Evolutionary conservation across 1,140 invertebrate species (phyloP).

Genomic region (Cryptotermes secundus): DNA sequence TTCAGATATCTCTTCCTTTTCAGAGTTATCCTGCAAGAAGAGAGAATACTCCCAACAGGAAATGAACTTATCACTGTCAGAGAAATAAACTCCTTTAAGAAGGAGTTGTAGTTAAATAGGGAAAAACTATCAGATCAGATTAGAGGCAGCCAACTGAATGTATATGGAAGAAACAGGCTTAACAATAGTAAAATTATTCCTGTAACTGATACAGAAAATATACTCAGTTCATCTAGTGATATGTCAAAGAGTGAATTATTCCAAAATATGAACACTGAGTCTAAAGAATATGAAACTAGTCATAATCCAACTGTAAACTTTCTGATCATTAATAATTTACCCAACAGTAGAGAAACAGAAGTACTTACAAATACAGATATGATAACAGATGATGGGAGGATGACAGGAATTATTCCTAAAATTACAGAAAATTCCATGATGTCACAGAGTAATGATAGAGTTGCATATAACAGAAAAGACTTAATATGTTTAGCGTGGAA

Average conservation of each 20-base stretch:
- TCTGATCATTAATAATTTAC: background rate
- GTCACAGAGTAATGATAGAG: background rate
- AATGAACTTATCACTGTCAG: conserved; percentile 9
- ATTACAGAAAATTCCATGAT: background rate
- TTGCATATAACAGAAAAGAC: background rate
- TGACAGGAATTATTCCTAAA: background rate
- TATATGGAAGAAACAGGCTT: background rate
- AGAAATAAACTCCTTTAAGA: conserved; percentile 4
- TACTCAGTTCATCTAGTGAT: background rate
- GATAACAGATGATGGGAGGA: background rate
- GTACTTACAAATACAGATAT: background rate
- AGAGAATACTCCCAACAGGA: background rate
- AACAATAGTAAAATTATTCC: background rate
- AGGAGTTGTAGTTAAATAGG: background rate
- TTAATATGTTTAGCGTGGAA: background rate
- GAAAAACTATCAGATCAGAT: background rate
- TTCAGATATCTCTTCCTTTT: background rate
- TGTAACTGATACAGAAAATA: background rate
- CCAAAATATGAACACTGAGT: background rate
- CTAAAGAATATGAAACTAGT: background rate
- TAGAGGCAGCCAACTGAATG: background rate
- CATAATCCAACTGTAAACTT: background rate
- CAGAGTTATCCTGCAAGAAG: conserved; percentile 11
- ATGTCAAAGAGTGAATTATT: background rate
- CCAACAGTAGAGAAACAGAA: background rate